These are phyloP conservation scores for Perca flavescens DNA, from an alignment of 2,113 vertebrate genomes.

Conservation along the genomic window DNA sequence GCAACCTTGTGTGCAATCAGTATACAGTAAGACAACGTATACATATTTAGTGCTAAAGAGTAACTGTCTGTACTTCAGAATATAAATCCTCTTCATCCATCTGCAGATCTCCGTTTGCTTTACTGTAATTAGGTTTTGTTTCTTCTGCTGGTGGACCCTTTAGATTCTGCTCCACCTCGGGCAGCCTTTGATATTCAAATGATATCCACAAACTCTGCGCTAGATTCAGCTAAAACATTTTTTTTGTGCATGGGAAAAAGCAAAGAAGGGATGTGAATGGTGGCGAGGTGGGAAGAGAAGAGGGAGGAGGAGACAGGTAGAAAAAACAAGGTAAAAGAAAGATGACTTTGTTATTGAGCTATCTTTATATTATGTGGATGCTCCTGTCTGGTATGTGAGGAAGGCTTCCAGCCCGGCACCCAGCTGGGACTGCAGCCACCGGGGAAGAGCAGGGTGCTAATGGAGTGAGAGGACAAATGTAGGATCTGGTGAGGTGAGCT, in stretches of 20 bases:
- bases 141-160: slow-evolving; percentile 45
- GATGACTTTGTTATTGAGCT: slow-evolving; percentile 63
- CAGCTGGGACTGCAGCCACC: slow-evolving; percentile 46
- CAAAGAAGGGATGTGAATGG: background rate
- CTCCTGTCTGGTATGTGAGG: slow-evolving; percentile 64
- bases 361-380: slow-evolving; percentile 73
- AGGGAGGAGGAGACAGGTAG: slow-evolving; percentile 16
- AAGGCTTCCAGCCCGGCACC: slow-evolving; percentile 42
- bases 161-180: slow-evolving; percentile 44
- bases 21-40: background rate
- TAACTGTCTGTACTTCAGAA: background rate
- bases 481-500: slow-evolving; percentile 6
- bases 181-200: slow-evolving; percentile 80
- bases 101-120: slow-evolving; percentile 46
- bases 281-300: background rate
- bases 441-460: slow-evolving; percentile 17
- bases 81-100: slow-evolving; percentile 10
- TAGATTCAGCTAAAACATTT: slow-evolving; percentile 26
- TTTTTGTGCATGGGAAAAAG: background rate
- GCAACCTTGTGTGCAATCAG: background rate
- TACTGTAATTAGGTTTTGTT: slow-evolving; percentile 72
- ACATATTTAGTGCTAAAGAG: slow-evolving; percentile 5
- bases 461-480: slow-evolving; percentile 14
- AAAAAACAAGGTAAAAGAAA: slow-evolving; percentile 32
- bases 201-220: slow-evolving; percentile 51